Conservation (phyloP, 2,888 invertebrate species). For the Dicyrtomina minuta region DNA sequence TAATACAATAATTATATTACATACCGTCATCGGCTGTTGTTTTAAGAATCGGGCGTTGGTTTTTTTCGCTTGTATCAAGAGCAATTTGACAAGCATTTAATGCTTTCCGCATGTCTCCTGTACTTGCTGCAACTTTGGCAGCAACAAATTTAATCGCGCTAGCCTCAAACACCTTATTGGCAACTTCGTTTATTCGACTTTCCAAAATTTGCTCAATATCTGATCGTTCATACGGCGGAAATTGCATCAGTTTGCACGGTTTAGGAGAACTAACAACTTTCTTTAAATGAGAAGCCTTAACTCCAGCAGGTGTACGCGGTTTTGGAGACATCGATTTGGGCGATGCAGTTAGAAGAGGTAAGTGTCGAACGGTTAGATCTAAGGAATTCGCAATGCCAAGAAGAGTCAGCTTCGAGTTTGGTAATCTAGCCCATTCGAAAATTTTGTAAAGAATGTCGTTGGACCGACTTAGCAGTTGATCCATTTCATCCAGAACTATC, state of each 20-base stretch:
- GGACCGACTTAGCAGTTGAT: slow-evolving; percentile 80
- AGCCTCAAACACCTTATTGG: slow-evolving; percentile 72
- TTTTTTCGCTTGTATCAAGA: slow-evolving; percentile 73
- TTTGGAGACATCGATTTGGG: slow-evolving; percentile 28
- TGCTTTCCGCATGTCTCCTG: slow-evolving; percentile 92
- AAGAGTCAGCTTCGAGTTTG: slow-evolving; percentile 70
- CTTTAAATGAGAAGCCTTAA: not conserved
- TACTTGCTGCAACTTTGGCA: slow-evolving; percentile 88
- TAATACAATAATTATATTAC: too few relatives aligned
- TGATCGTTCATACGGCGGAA: slow-evolving; percentile 85
- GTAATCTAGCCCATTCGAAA: slow-evolving; percentile 85
- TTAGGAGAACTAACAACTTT: not conserved
- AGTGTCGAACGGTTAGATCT: slow-evolving; percentile 85
- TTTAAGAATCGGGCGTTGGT: slow-evolving; percentile 57
- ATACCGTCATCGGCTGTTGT: slow-evolving; percentile 56
- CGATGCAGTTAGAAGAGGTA: slow-evolving; percentile 69
- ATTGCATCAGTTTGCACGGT: slow-evolving; percentile 75
- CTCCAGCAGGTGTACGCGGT: not conserved
- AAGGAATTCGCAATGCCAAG: slow-evolving; percentile 94
- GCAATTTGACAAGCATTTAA: slow-evolving; percentile 89
- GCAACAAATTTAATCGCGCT: slow-evolving; percentile 88
- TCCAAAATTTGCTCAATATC: slow-evolving; percentile 86
- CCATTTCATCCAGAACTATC: slow-evolving; percentile 90
- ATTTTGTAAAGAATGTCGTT: slow-evolving; percentile 83
- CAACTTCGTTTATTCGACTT: slow-evolving; percentile 69